phyloP scores from a whole-genome alignment of 2,888 invertebrate species.

The Caenorhabditis drosophilae region DNA sequence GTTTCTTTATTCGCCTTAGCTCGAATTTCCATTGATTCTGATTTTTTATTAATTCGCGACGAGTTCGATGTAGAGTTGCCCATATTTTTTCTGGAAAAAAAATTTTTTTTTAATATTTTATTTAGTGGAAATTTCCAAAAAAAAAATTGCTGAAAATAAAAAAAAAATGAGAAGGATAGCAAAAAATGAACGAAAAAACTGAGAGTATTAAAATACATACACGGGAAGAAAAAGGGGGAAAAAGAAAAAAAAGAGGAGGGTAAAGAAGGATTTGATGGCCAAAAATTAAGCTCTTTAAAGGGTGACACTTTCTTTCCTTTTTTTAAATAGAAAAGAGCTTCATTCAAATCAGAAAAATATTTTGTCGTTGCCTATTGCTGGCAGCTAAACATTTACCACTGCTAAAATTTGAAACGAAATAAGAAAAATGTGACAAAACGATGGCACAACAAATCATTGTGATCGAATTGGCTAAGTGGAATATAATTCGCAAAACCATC shows the following conservation, averaged over 20 bases:
- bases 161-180: too few relatives aligned
- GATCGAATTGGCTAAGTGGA: too few relatives aligned
- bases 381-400: too few relatives aligned
- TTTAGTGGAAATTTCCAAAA: too few relatives aligned
- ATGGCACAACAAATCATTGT: too few relatives aligned
- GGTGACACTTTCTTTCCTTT: not conserved
- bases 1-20: conserved; percentile 20
- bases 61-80: conserved; percentile 39
- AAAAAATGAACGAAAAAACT: too few relatives aligned
- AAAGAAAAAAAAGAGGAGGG: conserved; percentile 4
- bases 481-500: too few relatives aligned
- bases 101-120: conserved; percentile 1
- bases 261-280: not conserved
- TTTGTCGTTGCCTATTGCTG: too few relatives aligned
- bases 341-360: not conserved
- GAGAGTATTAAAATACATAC: conserved; percentile 1
- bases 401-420: too few relatives aligned
- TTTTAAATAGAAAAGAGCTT: not conserved
- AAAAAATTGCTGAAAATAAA: too few relatives aligned
- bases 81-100: conserved; percentile 9
- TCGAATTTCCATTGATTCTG: conserved; percentile 36
- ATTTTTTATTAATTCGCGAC: conserved; percentile 32
- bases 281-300: too few relatives aligned
- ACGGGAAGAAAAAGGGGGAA: not conserved
- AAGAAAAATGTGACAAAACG: too few relatives aligned